A percentile compares a stretch with the other conserved stretches of the same genome.
phyloP scores from a whole-genome alignment of 2,888 invertebrate genomes.

The Boloria selene region DNA sequence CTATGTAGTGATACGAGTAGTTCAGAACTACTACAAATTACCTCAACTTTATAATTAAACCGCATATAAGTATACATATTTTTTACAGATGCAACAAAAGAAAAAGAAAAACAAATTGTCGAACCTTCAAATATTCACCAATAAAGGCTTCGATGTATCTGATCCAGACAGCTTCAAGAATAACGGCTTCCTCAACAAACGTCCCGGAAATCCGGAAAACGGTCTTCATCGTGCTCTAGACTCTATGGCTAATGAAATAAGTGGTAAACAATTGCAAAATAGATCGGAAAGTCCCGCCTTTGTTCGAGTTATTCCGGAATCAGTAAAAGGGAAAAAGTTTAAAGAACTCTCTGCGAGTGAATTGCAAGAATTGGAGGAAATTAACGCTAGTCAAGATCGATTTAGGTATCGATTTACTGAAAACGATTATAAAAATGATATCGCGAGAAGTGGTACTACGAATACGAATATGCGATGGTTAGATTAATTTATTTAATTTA shows the following conservation, averaged over 20 bases:
- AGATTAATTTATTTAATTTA: conserved; percentile 48
- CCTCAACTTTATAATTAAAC: neutral
- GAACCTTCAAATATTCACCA: conserved; percentile 55
- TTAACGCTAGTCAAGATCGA: conserved; percentile 65
- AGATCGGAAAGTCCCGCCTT: conserved; percentile 24
- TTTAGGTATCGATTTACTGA: conserved; percentile 64
- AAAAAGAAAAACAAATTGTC: conserved; percentile 45
- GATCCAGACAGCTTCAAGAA: conserved; percentile 47
- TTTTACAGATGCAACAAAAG: conserved; percentile 30
- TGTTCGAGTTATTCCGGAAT: conserved; percentile 47
- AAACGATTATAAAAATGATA: conserved; percentile 62
- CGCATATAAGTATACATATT: neutral
- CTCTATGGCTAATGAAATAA: conserved; percentile 63
- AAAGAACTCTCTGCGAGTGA: conserved; percentile 62
- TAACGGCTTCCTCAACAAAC: conserved; percentile 63
- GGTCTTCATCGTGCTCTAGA: conserved; percentile 64
- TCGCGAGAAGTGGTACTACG: conserved; percentile 46
- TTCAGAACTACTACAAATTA: too few species aligned
- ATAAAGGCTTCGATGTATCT: conserved; percentile 53
- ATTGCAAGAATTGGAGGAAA: conserved; percentile 60
- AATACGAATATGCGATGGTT: conserved; percentile 60
- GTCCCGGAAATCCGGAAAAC: conserved; percentile 62
- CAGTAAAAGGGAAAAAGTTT: conserved; percentile 61
- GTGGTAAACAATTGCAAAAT: conserved; percentile 39
- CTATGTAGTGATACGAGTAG: too few species aligned